Evolutionary conservation across 2,797 vertebrate genomes (phyloP), one percentile per base, ranked within the genome.

Genomic region (Falco columbarius): DNA sequence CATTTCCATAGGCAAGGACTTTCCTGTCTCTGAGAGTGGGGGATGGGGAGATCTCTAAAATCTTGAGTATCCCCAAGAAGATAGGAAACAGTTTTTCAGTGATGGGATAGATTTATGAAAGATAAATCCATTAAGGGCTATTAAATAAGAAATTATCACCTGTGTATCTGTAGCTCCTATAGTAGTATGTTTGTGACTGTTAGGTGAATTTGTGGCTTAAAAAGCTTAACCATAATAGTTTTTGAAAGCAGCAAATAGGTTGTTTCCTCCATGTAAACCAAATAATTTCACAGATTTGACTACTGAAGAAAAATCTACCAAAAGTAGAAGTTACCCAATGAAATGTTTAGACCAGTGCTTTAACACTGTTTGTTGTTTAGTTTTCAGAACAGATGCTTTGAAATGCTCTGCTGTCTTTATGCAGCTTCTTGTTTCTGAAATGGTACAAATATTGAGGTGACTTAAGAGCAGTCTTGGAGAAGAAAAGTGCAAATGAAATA

Each of bases 1-100:
- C 0, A 0, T 74, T 89, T 12, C 22, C 4, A 2, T n/a, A 44
- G 56, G 29, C 4, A 15, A 55, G 61, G 56, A 56, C 16, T 77
- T 24, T 23, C 36, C 27, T 67, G 36, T 66, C 12, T 68, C 12
- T 30, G 51, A 61, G 44, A 51, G 27, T 1, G 9, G 46, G 56
- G 56, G 40, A 49, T 12, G 21, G 49, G 40, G 49, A 29, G 29
- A 62, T 51, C 29, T 92, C 26, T 72, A 8, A 81, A 84, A 61
- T 58, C 29, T 27, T 8, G 16, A 52, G 24, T 81, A 66, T 65
- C 23, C 4, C 30, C 0, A 2, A 52, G 56, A 81, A 74, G 47
- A 12, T 13, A 44, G 54, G 44, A 52, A 56, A n/a, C 26, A 42
- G 12, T 81, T 77, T 21, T 71, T 75, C 17, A 46, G 14, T 56